Base-by-base conservation (phyloP, 2,888 invertebrate genomes). In the Campoplex nolae region DNA sequence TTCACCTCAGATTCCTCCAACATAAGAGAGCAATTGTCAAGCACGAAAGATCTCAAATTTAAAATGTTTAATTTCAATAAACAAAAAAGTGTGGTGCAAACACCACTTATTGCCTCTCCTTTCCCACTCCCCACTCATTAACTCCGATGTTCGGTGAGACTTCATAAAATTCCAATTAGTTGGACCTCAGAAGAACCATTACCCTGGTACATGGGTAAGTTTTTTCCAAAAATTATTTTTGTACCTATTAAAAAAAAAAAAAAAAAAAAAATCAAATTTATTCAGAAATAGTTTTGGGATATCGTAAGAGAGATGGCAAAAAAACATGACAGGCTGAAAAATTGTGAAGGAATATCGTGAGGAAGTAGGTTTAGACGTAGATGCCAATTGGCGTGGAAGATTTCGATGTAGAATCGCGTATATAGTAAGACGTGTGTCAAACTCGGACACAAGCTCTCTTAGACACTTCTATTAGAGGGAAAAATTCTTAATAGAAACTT, bases 401-500 rank as follows among this genome's bases (percentile, higher is more conserved):
- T 67, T 42, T 67, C 67, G 38, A 67, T 35, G 54, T 56, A 45
- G 28, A 18, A 58, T 32, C 2, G 6, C 75, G 48, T 6, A 23
- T 23, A 23, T 42, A 62, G 75, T 58, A 18, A 65, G 62, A 62
- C 38, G 42, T 42, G 56, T 56, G 78, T 70, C 32, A 65, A 76
- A 42, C 45, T 78, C 58, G 74, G 78, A 78, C 71, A 62, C 32
- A 51, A 83, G 58, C 51, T 85, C 58, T 51, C 67, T 88, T 68
- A 83, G 88, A 90, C 89, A 89, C 91, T 92, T 93, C 88, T 89
- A 91, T 91, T 89, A 80, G 90, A 90, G 90, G 86, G 89, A 90
- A 91, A 23, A 92, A 91, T 92, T 90, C 92, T 93, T 93, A 93
- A 94, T 93, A 93, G 93, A 94, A 94, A 94, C 91, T 93, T 93